Base-by-base conservation (phyloP, 2,797 vertebrate genomes). In the Cuniculus paca region DNA sequence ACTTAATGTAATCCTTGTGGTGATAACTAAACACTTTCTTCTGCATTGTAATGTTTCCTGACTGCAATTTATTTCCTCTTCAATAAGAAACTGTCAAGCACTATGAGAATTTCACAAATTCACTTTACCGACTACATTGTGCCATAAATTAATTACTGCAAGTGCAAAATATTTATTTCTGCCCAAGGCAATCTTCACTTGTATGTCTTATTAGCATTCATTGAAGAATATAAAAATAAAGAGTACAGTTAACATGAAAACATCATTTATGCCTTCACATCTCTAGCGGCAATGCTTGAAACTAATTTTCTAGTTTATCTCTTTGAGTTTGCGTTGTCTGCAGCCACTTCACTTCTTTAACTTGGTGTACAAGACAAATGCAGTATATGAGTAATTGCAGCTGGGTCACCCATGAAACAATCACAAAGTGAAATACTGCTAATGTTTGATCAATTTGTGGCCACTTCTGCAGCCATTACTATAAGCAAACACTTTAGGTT, bases 141-240 rank as follows among this genome's bases (percentile, higher is more conserved):
- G 90, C 95, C 94, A 95, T 97, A 96, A 97, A 95, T 93, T 97
- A 97, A 97, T 96, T 93, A 97, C 92, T 93, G 61, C 79, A 95
- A 97, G 95, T 77, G 77, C 61, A 68, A 90, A 92, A 85, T 89
- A 83, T 75, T 91, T 75, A 82, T 94, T 97, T 90, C 94, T 97
- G 89, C 96, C 92, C 83, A 50, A 88, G 94, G 92, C 48, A 0
- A 31, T 92, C 93, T 79, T 39, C 7, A 72, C 60, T 83, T 58
- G 28, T 84, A 22, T 22, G 70, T 90, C 97, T 97, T 94, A 50
- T 97, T 97, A 95, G 52, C 24, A 72, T 95, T 92, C 93, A 90
- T 28, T 19, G 7, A 85, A 63, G 74, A 91, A 77, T 93, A 93
- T 11, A 93, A 96, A 95, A 89, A 83, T 34, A 87, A 96, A 95